Conservation (phyloP, 1,140 invertebrate genomes). For the Ganaspis sp. region DNA sequence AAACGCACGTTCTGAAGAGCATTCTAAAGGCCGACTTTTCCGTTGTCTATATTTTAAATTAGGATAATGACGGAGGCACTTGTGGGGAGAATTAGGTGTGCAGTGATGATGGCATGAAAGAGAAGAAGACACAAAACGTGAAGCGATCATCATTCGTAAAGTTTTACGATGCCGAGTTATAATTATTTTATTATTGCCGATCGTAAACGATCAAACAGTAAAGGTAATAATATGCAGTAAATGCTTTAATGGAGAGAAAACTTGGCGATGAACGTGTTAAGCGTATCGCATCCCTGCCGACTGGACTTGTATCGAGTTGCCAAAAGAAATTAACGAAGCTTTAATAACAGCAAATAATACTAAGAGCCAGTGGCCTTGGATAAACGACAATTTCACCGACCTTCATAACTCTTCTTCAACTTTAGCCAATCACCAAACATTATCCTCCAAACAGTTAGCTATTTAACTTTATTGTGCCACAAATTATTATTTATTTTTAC, state of each 20-base stretch:
- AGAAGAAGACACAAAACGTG: slow-evolving; percentile 33
- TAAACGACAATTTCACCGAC: not conserved
- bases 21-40: slow-evolving; percentile 42
- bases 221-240: slow-evolving; percentile 64
- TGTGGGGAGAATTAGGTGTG: slow-evolving; percentile 43
- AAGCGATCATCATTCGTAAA: slow-evolving; percentile 60
- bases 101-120: slow-evolving; percentile 49
- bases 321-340: slow-evolving; percentile 54
- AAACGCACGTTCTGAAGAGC: slow-evolving; percentile 62
- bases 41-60: slow-evolving; percentile 46
- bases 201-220: slow-evolving; percentile 71
- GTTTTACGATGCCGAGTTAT: slow-evolving; percentile 69
- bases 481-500: too few species aligned
- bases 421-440: not conserved
- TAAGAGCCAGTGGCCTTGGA: slow-evolving; percentile 8
- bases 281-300: slow-evolving; percentile 47
- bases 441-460: too few species aligned
- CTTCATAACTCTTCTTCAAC: not conserved
- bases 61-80: slow-evolving; percentile 50
- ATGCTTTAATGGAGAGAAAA: slow-evolving; percentile 62
- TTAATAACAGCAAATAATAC: slow-evolving; percentile 23
- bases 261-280: slow-evolving; percentile 54
- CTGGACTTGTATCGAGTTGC: slow-evolving; percentile 48
- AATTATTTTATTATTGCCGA: slow-evolving; percentile 73
- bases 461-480: not conserved